Evolutionary conservation across 2,797 vertebrate genomes (phyloP).

Genomic region (Sus cebifrons): DNA sequence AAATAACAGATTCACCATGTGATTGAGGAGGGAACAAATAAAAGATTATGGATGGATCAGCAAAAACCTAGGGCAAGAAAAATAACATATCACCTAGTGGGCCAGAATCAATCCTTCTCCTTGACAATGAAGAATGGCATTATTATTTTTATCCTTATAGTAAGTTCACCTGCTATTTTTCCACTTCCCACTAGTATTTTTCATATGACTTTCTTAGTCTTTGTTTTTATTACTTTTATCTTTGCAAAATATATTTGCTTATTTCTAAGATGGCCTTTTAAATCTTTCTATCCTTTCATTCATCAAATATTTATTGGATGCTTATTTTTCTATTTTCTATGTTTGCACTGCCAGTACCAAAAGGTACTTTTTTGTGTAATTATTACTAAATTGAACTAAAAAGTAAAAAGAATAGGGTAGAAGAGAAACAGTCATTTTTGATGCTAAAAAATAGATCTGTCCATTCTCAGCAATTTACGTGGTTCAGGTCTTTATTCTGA

Average conservation of each 20-base stretch:
- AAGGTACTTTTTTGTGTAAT: background rate
- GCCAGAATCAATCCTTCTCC: slow-evolving; percentile 73
- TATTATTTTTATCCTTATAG: slow-evolving; percentile 64
- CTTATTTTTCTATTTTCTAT: slow-evolving; percentile 34
- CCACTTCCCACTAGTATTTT: slow-evolving; percentile 52
- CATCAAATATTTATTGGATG: background rate
- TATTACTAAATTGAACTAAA: slow-evolving; percentile 46
- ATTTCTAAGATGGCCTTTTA: slow-evolving; percentile 24
- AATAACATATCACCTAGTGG: slow-evolving; percentile 55
- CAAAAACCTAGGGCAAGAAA: slow-evolving; percentile 72
- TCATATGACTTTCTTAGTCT: slow-evolving; percentile 54
- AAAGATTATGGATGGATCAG: slow-evolving; percentile 61
- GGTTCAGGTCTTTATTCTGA: background rate
- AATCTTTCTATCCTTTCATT: slow-evolving; percentile 28
- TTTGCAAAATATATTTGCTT: slow-evolving; percentile 21
- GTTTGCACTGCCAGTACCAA: background rate
- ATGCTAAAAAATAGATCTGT: slow-evolving; percentile 24
- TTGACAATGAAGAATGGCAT: slow-evolving; percentile 72
- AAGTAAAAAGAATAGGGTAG: background rate
- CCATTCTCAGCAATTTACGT: background rate
- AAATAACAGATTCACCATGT: slow-evolving; percentile 53
- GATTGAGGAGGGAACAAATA: slow-evolving; percentile 47
- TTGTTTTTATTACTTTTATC: slow-evolving; percentile 43
- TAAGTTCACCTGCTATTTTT: slow-evolving; percentile 63
- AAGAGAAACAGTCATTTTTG: slow-evolving; percentile 2